Percentiles rank a stretch among this genome's conserved stretches.
Conservation (phyloP, 2,113 vertebrate genomes). For the Sclerurus mexicanus region DNA sequence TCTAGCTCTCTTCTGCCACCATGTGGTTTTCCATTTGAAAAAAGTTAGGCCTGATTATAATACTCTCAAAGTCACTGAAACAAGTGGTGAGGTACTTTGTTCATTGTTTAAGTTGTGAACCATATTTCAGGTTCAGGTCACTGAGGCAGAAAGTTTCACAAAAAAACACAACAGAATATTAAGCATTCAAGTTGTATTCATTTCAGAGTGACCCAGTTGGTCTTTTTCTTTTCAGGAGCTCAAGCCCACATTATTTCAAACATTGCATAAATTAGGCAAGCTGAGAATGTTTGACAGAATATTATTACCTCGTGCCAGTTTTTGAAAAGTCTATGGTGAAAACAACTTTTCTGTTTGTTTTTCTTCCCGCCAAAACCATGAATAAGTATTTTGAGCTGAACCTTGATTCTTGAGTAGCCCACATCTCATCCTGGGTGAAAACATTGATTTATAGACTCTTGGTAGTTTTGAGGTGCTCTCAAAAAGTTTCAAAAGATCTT, state of each 20-base stretch:
- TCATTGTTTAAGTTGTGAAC: background rate
- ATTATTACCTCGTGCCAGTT: background rate
- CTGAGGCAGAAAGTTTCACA: background rate
- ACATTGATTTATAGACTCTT: background rate
- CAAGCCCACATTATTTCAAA: background rate
- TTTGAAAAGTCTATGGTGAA: background rate
- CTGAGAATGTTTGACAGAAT: background rate
- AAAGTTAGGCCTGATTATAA: background rate
- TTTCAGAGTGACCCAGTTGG: background rate
- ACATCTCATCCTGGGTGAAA: background rate
- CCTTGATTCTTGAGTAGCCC: background rate
- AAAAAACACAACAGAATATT: background rate
- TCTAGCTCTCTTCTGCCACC: slow-evolving; percentile 52
- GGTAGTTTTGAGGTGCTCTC: background rate
- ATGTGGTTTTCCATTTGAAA: background rate
- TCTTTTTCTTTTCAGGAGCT: background rate
- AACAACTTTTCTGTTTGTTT: background rate
- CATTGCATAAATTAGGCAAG: background rate
- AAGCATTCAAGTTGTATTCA: background rate
- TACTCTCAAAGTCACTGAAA: background rate
- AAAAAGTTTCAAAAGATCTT: background rate
- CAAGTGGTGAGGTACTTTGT: background rate
- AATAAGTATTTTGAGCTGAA: background rate
- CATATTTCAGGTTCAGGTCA: background rate
- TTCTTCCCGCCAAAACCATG: background rate